Evolutionary conservation across 37 sponge, comb jelly and placozoan genomes (phyloP).

Genomic region (Corticium candelabrum): DNA sequence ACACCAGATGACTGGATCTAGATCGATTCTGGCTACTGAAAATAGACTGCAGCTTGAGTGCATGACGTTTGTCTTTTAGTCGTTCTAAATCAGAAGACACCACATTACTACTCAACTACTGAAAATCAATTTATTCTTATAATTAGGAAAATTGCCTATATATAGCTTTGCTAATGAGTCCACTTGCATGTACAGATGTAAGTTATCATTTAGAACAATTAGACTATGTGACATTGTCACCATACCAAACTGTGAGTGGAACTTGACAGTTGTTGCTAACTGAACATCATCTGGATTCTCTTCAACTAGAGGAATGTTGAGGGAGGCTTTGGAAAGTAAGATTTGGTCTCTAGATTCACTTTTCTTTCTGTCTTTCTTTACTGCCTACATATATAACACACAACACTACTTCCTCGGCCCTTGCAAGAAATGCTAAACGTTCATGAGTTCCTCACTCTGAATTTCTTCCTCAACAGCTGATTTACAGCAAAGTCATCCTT

Average conservation of each 20-base stretch:
- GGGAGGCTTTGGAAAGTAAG: conserved; percentile 28
- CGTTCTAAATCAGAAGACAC: too few relatives aligned
- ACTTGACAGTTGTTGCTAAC: conserved; percentile 21
- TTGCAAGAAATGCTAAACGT: not conserved
- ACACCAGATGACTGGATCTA: too few relatives aligned
- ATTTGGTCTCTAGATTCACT: conserved; percentile 34
- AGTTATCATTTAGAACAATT: too few relatives aligned
- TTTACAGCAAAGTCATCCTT: conserved; percentile 77
- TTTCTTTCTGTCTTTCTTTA: conserved; percentile 35
- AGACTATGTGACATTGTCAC: not conserved
- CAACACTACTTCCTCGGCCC: not conserved
- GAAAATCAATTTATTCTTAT: too few relatives aligned
- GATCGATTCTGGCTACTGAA: too few relatives aligned
- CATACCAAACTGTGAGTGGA: not conserved
- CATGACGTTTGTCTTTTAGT: too few relatives aligned
- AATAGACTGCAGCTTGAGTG: too few relatives aligned
- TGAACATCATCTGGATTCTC: conserved; percentile 49
- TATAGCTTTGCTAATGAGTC: too few relatives aligned
- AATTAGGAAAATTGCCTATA: too few relatives aligned
- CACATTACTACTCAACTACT: too few relatives aligned
- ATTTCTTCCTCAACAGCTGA: conserved; percentile 60
- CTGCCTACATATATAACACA: not conserved
- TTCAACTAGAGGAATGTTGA: conserved; percentile 44
- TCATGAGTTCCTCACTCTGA: conserved; percentile 74
- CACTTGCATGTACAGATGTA: too few relatives aligned